Percentiles rank a stretch among this genome's conserved stretches.
These are phyloP conservation scores for Thecocarcelia acutangulata DNA, from an alignment of 2,888 invertebrate species.

Conservation along the genomic window DNA sequence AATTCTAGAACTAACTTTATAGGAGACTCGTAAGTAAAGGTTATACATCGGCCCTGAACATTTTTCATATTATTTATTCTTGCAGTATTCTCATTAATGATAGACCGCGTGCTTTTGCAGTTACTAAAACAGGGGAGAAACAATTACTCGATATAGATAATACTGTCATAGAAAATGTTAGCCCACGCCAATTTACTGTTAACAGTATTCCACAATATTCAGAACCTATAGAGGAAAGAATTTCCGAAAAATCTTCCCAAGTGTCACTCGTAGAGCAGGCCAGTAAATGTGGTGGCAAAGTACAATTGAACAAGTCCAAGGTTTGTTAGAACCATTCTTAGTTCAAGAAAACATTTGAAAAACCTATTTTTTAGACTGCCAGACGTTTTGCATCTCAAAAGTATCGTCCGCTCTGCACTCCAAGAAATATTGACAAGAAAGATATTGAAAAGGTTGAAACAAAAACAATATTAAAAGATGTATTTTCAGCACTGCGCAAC, in stretches of 20 bases:
- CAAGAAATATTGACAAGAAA: slow-evolving; percentile 52
- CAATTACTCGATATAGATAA: slow-evolving; percentile 56
- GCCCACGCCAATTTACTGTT: slow-evolving; percentile 31
- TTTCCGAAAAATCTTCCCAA: slow-evolving; percentile 38
- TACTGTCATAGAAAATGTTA: neutral
- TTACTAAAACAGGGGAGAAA: slow-evolving; percentile 66
- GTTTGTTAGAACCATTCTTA: neutral
- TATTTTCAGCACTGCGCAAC: neutral
- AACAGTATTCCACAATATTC: slow-evolving; percentile 23
- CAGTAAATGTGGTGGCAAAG: slow-evolving; percentile 12
- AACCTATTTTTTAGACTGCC: slow-evolving; percentile 24
- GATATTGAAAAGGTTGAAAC: neutral
- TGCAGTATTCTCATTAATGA: slow-evolving; percentile 40
- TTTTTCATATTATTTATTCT: neutral
- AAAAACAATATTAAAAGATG: neutral
- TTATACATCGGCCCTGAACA: neutral
- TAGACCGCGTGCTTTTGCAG: slow-evolving; percentile 61
- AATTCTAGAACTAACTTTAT: slow-evolving; percentile 69
- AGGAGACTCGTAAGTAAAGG: slow-evolving; percentile 59
- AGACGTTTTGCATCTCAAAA: slow-evolving; percentile 57
- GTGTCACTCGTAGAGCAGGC: slow-evolving; percentile 5
- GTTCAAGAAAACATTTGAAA: neutral
- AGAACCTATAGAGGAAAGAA: slow-evolving; percentile 14
- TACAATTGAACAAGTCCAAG: slow-evolving; percentile 42
- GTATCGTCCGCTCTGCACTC: slow-evolving; percentile 59